Evolutionary conservation across 2,113 vertebrate species (phyloP).

Genomic region (Cnemophilus loriae): DNA sequence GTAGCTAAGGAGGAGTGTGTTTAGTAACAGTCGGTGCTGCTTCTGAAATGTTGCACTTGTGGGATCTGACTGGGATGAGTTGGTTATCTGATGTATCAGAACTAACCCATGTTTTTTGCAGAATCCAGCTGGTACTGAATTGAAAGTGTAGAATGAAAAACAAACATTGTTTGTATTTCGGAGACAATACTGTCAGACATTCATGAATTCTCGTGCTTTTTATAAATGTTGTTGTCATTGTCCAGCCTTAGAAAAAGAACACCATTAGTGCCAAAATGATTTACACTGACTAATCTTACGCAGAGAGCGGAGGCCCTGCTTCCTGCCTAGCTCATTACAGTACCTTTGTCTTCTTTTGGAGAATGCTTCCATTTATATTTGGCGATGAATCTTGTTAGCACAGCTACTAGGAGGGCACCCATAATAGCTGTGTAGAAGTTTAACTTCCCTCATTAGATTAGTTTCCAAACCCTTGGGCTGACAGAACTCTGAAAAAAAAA

Average conservation of each 20-base stretch:
- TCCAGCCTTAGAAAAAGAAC: not conserved
- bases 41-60: not conserved
- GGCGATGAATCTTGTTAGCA: constrained; percentile 25
- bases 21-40: not conserved
- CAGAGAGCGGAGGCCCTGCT: not conserved
- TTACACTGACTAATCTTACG: not conserved
- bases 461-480: not conserved
- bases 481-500: not conserved
- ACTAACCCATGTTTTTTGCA: not conserved
- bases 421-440: not conserved
- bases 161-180: constrained; percentile 23
- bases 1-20: not conserved
- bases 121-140: constrained; percentile 33
- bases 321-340: constrained; percentile 38
- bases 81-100: not conserved
- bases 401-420: not conserved
- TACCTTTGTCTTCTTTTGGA: constrained; percentile 39
- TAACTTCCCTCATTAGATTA: not conserved
- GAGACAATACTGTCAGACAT: constrained; percentile 15
- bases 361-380: constrained; percentile 33
- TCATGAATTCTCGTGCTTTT: constrained; percentile 20
- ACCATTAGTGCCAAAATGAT: constrained; percentile 29
- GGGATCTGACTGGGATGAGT: not conserved
- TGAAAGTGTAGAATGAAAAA: constrained; percentile 6
- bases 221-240: constrained; percentile 31